phyloP scores from a whole-genome alignment of 2,888 invertebrate species.

The Trisateles emortualis region DNA sequence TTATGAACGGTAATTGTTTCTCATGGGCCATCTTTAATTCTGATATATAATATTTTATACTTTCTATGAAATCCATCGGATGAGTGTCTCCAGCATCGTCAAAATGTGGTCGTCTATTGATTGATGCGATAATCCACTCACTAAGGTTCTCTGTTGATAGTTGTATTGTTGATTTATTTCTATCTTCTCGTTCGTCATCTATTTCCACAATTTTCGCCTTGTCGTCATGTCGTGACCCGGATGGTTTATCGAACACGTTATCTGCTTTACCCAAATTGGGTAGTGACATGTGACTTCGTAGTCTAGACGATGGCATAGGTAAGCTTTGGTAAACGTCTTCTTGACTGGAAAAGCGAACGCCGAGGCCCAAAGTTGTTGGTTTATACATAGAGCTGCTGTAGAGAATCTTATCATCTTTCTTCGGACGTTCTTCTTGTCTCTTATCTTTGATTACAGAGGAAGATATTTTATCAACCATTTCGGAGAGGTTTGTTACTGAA shows the following conservation, averaged over 20 bases:
- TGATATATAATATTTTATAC: constrained; percentile 75
- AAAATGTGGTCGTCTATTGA: constrained; percentile 77
- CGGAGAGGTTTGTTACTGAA: constrained; percentile 80
- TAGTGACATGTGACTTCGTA: constrained; percentile 81
- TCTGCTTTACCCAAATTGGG: constrained; percentile 79
- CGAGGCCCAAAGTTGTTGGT: constrained; percentile 77
- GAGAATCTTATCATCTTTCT: constrained; percentile 62
- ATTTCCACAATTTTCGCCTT: constrained; percentile 75
- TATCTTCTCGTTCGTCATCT: constrained; percentile 65
- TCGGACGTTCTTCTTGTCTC: constrained; percentile 57
- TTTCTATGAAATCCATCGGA: constrained; percentile 82
- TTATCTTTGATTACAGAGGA: constrained; percentile 66
- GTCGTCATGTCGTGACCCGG: constrained; percentile 58
- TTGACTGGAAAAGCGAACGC: constrained; percentile 82
- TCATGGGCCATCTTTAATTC: constrained; percentile 74
- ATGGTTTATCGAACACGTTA: constrained; percentile 61
- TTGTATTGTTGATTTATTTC: constrained; percentile 59
- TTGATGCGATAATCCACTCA: constrained; percentile 77
- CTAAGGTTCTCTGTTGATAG: constrained; percentile 73
- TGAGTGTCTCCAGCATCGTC: constrained; percentile 78
- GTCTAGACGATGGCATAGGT: constrained; percentile 80
- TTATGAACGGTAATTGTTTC: constrained; percentile 76
- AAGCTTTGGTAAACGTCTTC: constrained; percentile 78
- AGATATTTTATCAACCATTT: constrained; percentile 83
- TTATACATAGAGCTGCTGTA: constrained; percentile 74